Base-by-base conservation (phyloP, 2,888 invertebrate genomes). In the Chrysolina oricalcia region DNA sequence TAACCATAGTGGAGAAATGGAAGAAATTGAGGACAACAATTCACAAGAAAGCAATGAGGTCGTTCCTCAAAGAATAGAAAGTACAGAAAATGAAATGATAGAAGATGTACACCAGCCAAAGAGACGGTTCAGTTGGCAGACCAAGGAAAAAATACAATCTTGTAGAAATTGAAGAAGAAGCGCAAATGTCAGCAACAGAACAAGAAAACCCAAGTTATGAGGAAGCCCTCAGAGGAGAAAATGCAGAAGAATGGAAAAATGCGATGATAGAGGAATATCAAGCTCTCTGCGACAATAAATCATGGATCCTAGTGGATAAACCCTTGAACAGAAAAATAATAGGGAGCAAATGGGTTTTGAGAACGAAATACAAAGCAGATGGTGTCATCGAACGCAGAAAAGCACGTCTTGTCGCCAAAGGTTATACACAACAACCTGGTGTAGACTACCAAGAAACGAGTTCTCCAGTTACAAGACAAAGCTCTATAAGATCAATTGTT, bases 321-420 rank as follows among this genome's bases (percentile, higher is more conserved):
- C n/a, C n/a, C 76, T 75, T 10, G 63, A 68, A 19, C 53, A 70
- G 69, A 35, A 70, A n/a, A n/a, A n/a, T n/a, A n/a, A n/a, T n/a
- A n/a, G n/a, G n/a, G n/a, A n/a, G n/a, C n/a, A n/a, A 75, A 59
- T 82, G 80, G 78, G 77, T 81, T 6, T 81, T 77, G 40, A 74
- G 74, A 46, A 72, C 56, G 9, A 82, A 80, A 76, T 75, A 48
- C n/a, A 72, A 73, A 35, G 41, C 50, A 56, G 50, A 78, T 17
- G 56, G 70, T n/a, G n/a, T n/a, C 15, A 71, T 65, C 11, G 68
- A 68, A 21, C 46, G 13, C 40, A 72, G 62, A 23, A 80, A 78
- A 69, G 80, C 81, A 17, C 73, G 78, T 21, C 41, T 81, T n/a
- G 41, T 40, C 17, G 17, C 41, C 81, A 67, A 82, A 81, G 64